These are phyloP conservation scores for Calephelis nemesis DNA, from an alignment of 1,140 invertebrate genomes.

Conservation along the genomic window DNA sequence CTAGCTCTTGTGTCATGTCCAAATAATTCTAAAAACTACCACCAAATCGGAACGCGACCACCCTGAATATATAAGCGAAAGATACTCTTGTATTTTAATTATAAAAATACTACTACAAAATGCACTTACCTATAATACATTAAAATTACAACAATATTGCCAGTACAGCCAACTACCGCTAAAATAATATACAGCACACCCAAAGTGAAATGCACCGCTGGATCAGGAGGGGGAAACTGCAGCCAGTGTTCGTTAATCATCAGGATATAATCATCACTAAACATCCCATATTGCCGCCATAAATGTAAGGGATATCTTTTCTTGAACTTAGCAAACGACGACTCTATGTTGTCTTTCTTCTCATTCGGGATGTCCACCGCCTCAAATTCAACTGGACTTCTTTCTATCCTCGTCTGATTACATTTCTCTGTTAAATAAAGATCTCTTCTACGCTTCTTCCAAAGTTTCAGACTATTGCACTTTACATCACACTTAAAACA, in stretches of 20 bases:
- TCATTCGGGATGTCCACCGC: slow-evolving; percentile 17
- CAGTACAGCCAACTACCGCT: slow-evolving; percentile 80
- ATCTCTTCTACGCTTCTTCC: slow-evolving; percentile 4
- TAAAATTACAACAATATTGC: slow-evolving; percentile 76
- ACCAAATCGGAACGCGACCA: no score
- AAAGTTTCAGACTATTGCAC: slow-evolving; percentile 2
- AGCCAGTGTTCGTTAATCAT: slow-evolving; percentile 84
- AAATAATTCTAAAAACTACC: no score
- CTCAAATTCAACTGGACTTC: slow-evolving; percentile 26
- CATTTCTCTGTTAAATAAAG: not conserved
- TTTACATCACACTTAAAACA: slow-evolving; percentile 6
- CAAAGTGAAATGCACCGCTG: slow-evolving; percentile 78
- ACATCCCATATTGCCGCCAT: slow-evolving; percentile 77
- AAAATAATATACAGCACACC: slow-evolving; percentile 81
- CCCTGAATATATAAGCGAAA: no score
- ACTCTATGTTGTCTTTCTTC: slow-evolving; percentile 15
- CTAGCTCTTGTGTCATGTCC: no score
- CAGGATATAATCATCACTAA: slow-evolving; percentile 79
- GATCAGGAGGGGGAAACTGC: slow-evolving; percentile 80
- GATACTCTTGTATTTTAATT: no score
- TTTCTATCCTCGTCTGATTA: slow-evolving; percentile 22
- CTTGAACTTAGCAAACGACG: slow-evolving; percentile 48
- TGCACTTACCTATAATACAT: slow-evolving; percentile 42
- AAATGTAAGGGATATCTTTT: slow-evolving; percentile 69
- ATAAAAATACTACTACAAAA: no score